A percentile compares a stretch with the other conserved stretches of the same genome.
Conservation (phyloP, 2,888 invertebrate species). For the Hydrotaea cyrtoneurina region DNA sequence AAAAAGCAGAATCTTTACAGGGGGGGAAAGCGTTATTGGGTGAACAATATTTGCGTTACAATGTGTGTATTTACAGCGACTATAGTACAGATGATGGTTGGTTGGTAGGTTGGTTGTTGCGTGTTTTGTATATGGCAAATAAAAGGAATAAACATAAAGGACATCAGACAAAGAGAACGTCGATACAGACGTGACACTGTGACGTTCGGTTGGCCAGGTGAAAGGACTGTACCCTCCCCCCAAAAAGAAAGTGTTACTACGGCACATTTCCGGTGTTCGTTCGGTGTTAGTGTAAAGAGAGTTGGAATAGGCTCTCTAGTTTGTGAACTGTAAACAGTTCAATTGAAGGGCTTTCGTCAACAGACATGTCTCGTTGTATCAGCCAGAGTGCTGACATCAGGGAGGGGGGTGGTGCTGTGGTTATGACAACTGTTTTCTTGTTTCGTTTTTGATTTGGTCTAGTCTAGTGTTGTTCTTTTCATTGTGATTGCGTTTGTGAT, state of each 20-base stretch:
- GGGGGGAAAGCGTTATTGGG: slow-evolving; percentile 29
- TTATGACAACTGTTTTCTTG: neutral
- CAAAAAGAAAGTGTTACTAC: neutral
- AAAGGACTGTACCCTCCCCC: too few species aligned
- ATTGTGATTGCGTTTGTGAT: neutral
- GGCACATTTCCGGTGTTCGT: neutral
- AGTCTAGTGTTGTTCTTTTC: neutral
- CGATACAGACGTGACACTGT: too few species aligned
- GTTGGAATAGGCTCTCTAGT: neutral
- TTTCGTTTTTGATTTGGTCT: neutral
- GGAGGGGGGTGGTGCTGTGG: too few species aligned
- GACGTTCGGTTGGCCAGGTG: too few species aligned
- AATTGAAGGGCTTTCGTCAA: neutral
- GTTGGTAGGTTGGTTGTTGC: slow-evolving; percentile 3
- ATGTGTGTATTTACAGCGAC: slow-evolving; percentile 41
- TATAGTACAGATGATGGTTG: slow-evolving; percentile 25
- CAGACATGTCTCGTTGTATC: neutral
- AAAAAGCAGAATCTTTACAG: slow-evolving; percentile 8
- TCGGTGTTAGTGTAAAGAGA: too few species aligned
- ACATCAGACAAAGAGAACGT: neutral
- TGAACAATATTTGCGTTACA: slow-evolving; percentile 19
- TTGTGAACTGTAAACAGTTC: neutral
- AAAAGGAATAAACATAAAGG: neutral
- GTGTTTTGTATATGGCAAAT: neutral
- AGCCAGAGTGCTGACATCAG: neutral